A percentile compares a stretch with the other conserved stretches of the same genome.
Evolutionary conservation across 2,113 vertebrate species (phyloP).

Genomic region (Elachura formosa): DNA sequence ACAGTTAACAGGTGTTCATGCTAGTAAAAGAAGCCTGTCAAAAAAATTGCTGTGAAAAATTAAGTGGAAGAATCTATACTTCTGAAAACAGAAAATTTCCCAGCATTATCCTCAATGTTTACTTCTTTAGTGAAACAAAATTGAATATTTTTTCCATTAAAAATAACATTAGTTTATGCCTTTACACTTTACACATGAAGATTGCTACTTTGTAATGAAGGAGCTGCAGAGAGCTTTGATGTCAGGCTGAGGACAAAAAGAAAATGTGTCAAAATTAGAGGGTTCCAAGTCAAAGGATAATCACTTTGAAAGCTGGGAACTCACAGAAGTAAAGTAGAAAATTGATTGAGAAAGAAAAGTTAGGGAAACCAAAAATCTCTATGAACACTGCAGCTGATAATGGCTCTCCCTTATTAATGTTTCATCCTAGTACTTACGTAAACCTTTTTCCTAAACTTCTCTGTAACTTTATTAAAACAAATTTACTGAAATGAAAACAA

Average conservation of each 20-base stretch:
- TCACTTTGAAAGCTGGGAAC: not conserved
- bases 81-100: not conserved
- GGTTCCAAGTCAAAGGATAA: not conserved
- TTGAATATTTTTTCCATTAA: not conserved
- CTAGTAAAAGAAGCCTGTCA: not conserved
- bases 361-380: not conserved
- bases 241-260: not conserved
- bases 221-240: not conserved
- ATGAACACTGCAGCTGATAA: not conserved
- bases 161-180: not conserved
- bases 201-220: not conserved
- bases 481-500: not conserved
- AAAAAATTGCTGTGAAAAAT: not conserved
- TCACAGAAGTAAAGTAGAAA: not conserved
- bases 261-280: not conserved
- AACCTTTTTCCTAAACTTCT: not conserved
- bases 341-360: not conserved
- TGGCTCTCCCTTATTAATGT: not conserved
- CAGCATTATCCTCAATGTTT: not conserved
- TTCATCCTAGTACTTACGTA: accelerated
- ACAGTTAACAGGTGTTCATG: not conserved
- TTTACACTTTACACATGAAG: not conserved
- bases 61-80: not conserved
- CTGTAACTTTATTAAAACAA: not conserved
- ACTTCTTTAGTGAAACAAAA: not conserved